A percentile compares a stretch with the other conserved stretches of the same genome.
phyloP scores from a whole-genome alignment of 2,113 vertebrate species.

The Tyto alba region DNA sequence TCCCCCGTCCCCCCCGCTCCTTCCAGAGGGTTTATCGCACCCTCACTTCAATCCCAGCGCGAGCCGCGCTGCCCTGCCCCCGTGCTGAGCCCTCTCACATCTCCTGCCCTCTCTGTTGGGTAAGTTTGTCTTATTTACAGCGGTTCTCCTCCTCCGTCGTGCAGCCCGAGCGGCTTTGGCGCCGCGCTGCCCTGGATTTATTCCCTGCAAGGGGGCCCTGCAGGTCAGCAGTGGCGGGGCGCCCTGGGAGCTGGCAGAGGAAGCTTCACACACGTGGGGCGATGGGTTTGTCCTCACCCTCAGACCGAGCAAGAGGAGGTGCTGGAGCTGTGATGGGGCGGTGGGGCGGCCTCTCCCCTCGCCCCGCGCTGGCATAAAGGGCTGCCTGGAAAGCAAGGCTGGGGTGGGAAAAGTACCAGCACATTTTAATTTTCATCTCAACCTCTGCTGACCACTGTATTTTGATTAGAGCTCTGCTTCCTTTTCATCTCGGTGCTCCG shows the following conservation, averaged over 20 bases:
- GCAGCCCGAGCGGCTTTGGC: not conserved
- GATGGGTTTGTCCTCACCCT: not conserved
- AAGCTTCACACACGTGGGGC: rapidly evolving
- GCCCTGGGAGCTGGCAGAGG: not conserved
- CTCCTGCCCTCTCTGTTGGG: not conserved
- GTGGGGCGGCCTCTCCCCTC: not conserved
- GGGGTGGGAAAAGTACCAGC: slow-evolving; percentile 4
- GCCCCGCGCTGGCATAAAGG: rapidly evolving
- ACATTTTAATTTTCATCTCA: slow-evolving; percentile 41
- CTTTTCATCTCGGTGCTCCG: slow-evolving; percentile 28
- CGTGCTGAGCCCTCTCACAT: rapidly evolving
- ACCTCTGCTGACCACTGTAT: slow-evolving; percentile 43
- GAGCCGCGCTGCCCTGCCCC: rapidly evolving
- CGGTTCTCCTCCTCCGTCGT: rapidly evolving
- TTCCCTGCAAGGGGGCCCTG: not conserved
- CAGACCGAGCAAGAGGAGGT: not conserved
- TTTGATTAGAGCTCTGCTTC: slow-evolving; percentile 55
- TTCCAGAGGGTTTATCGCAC: not conserved
- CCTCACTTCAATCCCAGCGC: rapidly evolving
- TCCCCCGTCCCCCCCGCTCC: not conserved
- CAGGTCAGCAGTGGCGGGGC: not conserved
- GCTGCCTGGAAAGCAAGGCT: not conserved
- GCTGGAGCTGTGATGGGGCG: rapidly evolving
- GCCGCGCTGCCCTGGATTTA: rapidly evolving
- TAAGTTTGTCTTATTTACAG: not conserved